Base-by-base conservation (phyloP, 2,888 invertebrate genomes). In the Xanthia togata region DNA sequence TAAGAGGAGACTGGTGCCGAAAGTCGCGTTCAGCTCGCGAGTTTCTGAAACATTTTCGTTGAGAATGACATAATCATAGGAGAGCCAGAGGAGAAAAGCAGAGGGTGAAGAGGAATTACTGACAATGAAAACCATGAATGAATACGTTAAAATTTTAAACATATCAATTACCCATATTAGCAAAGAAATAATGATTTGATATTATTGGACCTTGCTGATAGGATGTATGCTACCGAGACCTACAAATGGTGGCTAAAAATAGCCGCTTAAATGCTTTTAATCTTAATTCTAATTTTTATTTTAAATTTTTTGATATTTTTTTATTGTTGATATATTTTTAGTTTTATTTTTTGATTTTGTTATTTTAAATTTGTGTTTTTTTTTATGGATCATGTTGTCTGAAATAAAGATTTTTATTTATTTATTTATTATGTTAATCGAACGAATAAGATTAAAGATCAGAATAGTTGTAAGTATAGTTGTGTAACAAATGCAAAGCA, bases 1-100 rank as follows among this genome's bases (percentile, higher is more conserved):
- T 69, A 99, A 96, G 41, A 99, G 97, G 3, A 99, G 97, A 91
- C 99, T 99, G 65, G 99, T 98, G 57, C 99, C 99, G 90, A 99
- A 99, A 57, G 98, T 98, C 72, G 98, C 98, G 91, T 98, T 98
- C 87, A 98, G 97, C 90, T 98, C 98, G 85, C 98, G 98, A 1
- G 98, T 98, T 93, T 98, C 99, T 98, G 90, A 73, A 82, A 82
- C n/a, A 69, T 60, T 38, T 53, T 41, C 17, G 4, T 41, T 17
- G 41, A 62, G 62, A 9, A 70, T 70, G 17, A 62, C 31, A 3
- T 17, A 17, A 11, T 62, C 31, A 62, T 14, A 62, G 9, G 9
- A 62, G 23, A 23, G 9, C 35, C n/a, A 20, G 50, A 35, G 5
- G 31, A 23, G 12, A 67, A 17, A 23, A 50, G 67, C 67, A n/a